Conservation (phyloP, 2,113 vertebrate species). For the Phainopepla nitens region DNA sequence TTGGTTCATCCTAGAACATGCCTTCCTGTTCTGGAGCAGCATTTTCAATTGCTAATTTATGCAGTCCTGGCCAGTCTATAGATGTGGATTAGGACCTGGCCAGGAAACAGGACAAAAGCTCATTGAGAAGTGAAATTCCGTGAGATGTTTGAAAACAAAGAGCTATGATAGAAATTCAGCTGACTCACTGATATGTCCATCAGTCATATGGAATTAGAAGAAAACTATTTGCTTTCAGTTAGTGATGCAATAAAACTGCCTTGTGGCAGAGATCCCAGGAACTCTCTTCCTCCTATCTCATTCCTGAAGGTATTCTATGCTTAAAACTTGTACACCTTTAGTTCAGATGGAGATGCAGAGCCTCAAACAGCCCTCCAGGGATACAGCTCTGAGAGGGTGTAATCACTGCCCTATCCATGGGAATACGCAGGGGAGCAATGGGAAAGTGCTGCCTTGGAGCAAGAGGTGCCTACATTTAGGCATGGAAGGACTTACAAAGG, state of each 20-base stretch:
- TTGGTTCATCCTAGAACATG: not conserved
- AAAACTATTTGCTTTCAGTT: not conserved
- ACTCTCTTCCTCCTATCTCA: not conserved
- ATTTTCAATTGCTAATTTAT: not conserved
- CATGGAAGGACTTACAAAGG: not conserved
- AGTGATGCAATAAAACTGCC: not conserved
- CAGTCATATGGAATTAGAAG: not conserved
- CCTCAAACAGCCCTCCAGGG: accelerated
- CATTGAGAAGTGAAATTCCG: not conserved
- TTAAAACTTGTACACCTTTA: not conserved
- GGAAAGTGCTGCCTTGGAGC: not conserved
- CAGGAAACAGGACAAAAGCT: not conserved
- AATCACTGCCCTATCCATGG: not conserved
- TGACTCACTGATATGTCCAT: not conserved
- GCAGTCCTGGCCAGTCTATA: not conserved
- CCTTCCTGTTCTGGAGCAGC: not conserved
- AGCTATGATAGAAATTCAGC: not conserved
- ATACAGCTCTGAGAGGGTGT: no score
- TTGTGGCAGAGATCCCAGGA: not conserved
- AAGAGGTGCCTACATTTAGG: no score
- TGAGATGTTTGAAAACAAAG: not conserved
- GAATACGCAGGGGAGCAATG: not conserved
- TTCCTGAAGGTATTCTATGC: not conserved
- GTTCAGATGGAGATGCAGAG: not conserved
- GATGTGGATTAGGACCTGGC: not conserved